Evolutionary conservation across 1,140 invertebrate species (phyloP).

Genomic region (Diploscapter pachys): DNA sequence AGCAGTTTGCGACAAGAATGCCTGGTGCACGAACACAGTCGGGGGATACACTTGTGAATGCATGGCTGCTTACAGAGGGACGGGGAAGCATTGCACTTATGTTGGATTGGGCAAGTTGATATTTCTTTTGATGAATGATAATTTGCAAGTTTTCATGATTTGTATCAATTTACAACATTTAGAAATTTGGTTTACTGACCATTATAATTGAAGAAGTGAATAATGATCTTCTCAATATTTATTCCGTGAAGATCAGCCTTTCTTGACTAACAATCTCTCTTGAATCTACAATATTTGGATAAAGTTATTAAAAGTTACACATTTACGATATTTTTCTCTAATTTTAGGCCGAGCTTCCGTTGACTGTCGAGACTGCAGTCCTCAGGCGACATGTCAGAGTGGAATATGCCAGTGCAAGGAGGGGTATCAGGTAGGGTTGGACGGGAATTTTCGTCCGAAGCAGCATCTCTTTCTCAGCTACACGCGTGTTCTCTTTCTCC

Average conservation of each 20-base stretch:
- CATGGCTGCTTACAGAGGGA: conserved; percentile 62
- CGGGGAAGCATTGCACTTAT: conserved; percentile 41
- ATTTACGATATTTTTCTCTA: no score
- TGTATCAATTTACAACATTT: no score
- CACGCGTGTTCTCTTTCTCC: no score
- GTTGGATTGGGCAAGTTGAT: conserved; percentile 36
- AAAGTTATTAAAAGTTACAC: no score
- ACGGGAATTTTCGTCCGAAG: no score
- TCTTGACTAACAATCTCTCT: no score
- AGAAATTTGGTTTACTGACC: no score
- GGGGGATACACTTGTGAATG: conserved; percentile 81
- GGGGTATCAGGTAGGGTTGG: conserved; percentile 61
- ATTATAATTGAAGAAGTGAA: no score
- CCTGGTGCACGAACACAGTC: conserved; percentile 78
- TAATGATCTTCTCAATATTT: no score
- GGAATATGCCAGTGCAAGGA: conserved; percentile 72
- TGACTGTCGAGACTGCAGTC: conserved; percentile 40
- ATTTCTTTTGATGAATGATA: neutral
- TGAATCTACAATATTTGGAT: no score
- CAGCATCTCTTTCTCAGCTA: no score
- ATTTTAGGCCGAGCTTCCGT: conserved; percentile 29
- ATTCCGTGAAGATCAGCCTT: no score
- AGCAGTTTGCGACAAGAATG: conserved; percentile 58
- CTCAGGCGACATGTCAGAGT: conserved; percentile 36
- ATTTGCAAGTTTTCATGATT: neutral